phyloP scores from a whole-genome alignment of 2,113 vertebrate genomes.

The Anseranas semipalmata region DNA sequence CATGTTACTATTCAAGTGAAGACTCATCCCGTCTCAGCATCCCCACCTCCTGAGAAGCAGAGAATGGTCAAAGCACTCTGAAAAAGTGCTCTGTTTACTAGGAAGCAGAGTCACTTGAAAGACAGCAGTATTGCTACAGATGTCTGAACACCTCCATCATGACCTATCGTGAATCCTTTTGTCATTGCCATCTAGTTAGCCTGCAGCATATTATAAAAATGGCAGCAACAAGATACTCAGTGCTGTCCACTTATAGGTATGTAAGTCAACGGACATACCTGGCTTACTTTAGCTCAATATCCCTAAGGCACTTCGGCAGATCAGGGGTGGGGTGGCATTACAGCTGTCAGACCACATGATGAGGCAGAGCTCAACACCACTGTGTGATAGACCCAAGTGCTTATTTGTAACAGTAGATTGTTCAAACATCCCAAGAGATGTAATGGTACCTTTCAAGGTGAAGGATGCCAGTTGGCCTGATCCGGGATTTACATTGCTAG shows the following conservation, averaged over 20 bases:
- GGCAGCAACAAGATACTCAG: neutral
- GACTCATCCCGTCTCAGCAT: neutral
- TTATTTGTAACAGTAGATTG: neutral
- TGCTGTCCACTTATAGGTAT: neutral
- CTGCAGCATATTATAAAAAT: neutral
- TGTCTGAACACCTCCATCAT: neutral
- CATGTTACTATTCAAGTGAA: neutral
- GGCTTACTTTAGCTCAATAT: neutral
- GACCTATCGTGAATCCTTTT: neutral
- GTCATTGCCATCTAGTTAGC: neutral
- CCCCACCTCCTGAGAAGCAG: neutral
- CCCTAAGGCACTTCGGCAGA: neutral
- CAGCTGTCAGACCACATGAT: constrained; percentile 5
- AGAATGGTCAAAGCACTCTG: accelerated
- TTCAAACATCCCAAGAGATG: neutral
- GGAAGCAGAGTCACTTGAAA: neutral
- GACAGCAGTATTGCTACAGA: accelerated
- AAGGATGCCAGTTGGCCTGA: neutral
- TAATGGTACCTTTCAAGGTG: neutral
- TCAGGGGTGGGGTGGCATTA: neutral
- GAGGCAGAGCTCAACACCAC: neutral
- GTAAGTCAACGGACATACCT: neutral
- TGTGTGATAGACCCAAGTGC: neutral
- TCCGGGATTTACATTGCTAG: neutral
- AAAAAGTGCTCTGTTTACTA: neutral